Percentiles rank a stretch among this genome's conserved stretches.
Evolutionary conservation across 2,888 invertebrate genomes (phyloP).

Genomic region (Pseudococcus viburni): DNA sequence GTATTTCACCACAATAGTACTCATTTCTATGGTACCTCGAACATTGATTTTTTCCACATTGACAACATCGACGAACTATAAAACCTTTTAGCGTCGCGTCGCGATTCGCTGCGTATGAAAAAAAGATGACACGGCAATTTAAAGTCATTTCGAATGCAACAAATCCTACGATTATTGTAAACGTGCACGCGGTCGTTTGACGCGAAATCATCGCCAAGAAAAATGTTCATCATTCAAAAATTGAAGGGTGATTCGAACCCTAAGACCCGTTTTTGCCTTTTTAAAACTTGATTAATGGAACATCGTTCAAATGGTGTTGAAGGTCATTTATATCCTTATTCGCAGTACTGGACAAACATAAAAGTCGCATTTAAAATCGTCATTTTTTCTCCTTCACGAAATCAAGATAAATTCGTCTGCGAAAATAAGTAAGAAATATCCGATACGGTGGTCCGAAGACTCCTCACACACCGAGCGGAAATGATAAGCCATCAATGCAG

Average conservation of each 20-base stretch:
- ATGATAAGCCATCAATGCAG: conserved; percentile 57
- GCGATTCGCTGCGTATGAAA: neutral
- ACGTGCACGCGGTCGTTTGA: conserved; percentile 25
- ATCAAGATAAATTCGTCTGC: conserved; percentile 61
- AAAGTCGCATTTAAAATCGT: conserved; percentile 64
- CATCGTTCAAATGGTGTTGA: conserved; percentile 50
- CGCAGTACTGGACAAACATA: conserved; percentile 62
- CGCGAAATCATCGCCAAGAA: conserved; percentile 36
- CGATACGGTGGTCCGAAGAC: neutral
- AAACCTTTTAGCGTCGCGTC: neutral
- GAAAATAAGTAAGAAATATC: conserved; percentile 43
- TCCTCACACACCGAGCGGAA: neutral
- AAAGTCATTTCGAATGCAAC: conserved; percentile 28
- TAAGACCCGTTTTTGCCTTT: conserved; percentile 52
- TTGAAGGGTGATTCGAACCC: conserved; percentile 54
- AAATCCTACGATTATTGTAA: conserved; percentile 26
- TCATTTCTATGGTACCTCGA: too few relatives aligned
- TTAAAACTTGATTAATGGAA: conserved; percentile 65
- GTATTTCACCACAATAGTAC: too few relatives aligned
- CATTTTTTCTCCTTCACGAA: conserved; percentile 54
- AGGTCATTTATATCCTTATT: conserved; percentile 66
- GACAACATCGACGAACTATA: neutral
- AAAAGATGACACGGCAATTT: neutral
- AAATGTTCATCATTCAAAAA: conserved; percentile 61
- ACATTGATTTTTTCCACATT: neutral